A percentile compares a stretch with the other conserved stretches of the same genome.
These are phyloP conservation scores for Prolemur simus DNA, from an alignment of 2,113 vertebrate genomes.

Conservation along the genomic window DNA sequence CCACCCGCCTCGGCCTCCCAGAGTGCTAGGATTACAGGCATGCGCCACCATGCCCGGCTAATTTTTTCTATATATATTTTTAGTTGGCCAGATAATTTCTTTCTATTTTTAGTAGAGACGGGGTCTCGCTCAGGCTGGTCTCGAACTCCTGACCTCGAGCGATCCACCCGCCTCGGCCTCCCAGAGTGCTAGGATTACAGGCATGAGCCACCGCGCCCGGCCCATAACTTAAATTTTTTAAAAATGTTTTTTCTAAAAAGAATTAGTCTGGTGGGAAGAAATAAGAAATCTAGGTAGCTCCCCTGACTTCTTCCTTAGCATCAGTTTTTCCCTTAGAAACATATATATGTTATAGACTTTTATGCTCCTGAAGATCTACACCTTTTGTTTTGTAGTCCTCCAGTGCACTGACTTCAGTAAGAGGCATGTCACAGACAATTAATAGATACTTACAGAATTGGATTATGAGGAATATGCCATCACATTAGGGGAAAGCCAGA, in stretches of 20 bases:
- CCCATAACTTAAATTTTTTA: background rate
- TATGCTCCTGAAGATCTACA: background rate
- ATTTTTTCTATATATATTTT: too few species aligned
- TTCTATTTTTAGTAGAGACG: too few species aligned
- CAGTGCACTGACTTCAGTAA: background rate
- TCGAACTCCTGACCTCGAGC: too few species aligned
- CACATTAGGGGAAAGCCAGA: background rate
- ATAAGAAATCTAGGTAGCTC: background rate
- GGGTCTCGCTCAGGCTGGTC: too few species aligned
- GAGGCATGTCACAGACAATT: background rate
- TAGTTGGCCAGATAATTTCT: too few species aligned
- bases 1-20: too few species aligned
- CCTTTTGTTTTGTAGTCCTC: background rate
- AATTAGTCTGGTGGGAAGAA: background rate
- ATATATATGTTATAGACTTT: background rate
- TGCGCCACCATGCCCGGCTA: too few species aligned
- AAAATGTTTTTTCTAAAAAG: background rate
- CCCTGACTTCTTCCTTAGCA: background rate
- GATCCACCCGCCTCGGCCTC: too few species aligned
- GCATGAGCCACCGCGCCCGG: too few species aligned
- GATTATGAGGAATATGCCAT: background rate
- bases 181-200: too few species aligned
- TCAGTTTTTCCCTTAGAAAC: slow-evolving; percentile 18
- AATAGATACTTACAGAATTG: background rate
- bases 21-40: too few species aligned